phyloP scores from a whole-genome alignment of 37 sponge, comb jelly and placozoan species.

The Eunapius fragilis region DNA sequence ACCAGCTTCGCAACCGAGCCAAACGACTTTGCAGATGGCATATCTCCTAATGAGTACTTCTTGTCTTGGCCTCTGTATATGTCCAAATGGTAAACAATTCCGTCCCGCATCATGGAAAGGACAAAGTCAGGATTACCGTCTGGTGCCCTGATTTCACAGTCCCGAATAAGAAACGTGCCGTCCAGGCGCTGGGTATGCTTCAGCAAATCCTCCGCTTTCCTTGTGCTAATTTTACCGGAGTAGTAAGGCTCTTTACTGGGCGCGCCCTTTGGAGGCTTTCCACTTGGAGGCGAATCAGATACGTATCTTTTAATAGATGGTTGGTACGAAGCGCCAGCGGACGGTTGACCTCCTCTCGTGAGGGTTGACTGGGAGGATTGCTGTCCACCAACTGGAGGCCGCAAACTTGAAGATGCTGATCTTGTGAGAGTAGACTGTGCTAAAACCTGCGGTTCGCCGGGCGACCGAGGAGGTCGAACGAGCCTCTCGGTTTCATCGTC shows the following conservation, averaged over 20 bases:
- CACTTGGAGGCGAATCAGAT: not conserved
- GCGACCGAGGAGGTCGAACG: no score
- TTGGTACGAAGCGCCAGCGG: not conserved
- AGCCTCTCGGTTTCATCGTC: no score
- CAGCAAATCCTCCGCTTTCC: not conserved
- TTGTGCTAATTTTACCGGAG: not conserved
- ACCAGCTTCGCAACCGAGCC: slow-evolving; percentile 29
- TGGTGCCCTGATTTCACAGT: not conserved
- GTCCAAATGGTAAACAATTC: slow-evolving; percentile 26
- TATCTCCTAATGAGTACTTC: slow-evolving; percentile 8
- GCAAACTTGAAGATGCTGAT: no score
- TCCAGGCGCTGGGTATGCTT: not conserved
- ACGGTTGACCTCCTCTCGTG: no score
- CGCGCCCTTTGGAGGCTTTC: not conserved
- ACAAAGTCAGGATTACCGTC: slow-evolving; percentile 10
- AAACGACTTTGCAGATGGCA: slow-evolving; percentile 6
- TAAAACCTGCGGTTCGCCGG: no score
- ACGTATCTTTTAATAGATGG: not conserved
- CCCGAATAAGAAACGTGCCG: not conserved
- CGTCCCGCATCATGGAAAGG: slow-evolving; percentile 22
- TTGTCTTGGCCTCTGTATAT: slow-evolving; percentile 5
- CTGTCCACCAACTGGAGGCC: not conserved
- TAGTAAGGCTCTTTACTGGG: not conserved
- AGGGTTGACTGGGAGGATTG: not conserved
- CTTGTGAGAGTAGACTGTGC: not conserved